Conservation (phyloP, 2,113 vertebrate species). For the Varanus komodoensis region DNA sequence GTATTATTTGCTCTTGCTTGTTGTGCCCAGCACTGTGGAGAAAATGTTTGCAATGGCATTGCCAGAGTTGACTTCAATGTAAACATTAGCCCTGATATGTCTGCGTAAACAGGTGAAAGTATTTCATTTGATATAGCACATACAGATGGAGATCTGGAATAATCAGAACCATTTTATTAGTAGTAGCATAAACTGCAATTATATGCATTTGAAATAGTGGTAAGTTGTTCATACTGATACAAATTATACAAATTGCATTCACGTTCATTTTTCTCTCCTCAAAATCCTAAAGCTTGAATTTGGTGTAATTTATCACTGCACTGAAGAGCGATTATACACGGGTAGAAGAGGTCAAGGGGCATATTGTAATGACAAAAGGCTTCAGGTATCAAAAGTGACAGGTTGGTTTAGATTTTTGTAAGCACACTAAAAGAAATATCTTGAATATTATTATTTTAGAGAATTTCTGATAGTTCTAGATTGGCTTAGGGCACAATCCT, state of each 20-base stretch:
- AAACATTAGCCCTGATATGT: not conserved
- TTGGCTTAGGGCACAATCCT: slow-evolving; percentile 12
- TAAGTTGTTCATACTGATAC: slow-evolving; percentile 69
- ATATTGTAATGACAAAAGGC: slow-evolving; percentile 87
- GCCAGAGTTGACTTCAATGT: not conserved
- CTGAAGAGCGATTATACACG: slow-evolving; percentile 87
- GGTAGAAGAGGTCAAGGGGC: slow-evolving; percentile 87
- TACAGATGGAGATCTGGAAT: not conserved
- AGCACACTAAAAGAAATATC: slow-evolving; percentile 67
- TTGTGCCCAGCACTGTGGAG: not conserved
- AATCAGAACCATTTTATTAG: slow-evolving; percentile 56
- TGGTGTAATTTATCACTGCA: slow-evolving; percentile 90
- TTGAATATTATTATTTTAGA: slow-evolving; percentile 68
- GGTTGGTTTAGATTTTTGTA: slow-evolving; percentile 76
- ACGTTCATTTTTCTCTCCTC: slow-evolving; percentile 67
- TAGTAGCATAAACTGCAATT: slow-evolving; percentile 58
- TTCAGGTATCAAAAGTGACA: slow-evolving; percentile 86
- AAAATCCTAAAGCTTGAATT: slow-evolving; percentile 84
- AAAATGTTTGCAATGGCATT: not conserved
- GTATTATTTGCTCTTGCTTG: not conserved
- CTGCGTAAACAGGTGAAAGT: not conserved
- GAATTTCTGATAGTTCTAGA: slow-evolving; percentile 68
- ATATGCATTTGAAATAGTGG: slow-evolving; percentile 65
- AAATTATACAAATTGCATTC: slow-evolving; percentile 67
- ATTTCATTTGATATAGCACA: slow-evolving; percentile 53